phyloP scores from a whole-genome alignment of 2,113 vertebrate species.

The Albula goreensis region DNA sequence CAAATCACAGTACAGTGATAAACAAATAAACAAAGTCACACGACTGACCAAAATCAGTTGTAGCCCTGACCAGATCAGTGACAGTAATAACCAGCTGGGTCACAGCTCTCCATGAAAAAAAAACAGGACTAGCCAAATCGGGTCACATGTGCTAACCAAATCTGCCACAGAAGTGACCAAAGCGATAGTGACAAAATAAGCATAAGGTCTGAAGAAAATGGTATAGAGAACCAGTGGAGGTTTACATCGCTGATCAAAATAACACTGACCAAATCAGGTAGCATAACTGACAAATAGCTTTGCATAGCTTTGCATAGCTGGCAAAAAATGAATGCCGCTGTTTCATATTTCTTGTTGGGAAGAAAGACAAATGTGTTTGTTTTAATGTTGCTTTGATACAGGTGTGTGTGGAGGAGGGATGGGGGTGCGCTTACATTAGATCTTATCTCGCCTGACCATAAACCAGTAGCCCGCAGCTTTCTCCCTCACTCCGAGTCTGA shows the following conservation, averaged over 20 bases:
- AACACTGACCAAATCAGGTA: background rate
- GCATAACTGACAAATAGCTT: background rate
- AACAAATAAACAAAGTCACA: background rate
- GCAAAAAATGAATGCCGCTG: background rate
- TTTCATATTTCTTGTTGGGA: background rate
- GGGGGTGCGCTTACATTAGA: background rate
- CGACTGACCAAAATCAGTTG: background rate
- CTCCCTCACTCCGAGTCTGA: background rate
- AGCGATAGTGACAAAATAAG: background rate
- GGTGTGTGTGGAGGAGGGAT: background rate
- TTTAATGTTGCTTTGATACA: background rate
- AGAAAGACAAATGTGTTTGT: background rate
- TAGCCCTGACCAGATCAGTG: background rate
- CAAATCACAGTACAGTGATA: background rate
- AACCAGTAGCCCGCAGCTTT: background rate
- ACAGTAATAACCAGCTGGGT: background rate
- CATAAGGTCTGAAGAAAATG: too few relatives aligned
- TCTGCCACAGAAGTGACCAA: background rate
- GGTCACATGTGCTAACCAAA: background rate
- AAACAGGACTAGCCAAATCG: background rate
- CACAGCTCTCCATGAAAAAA: background rate
- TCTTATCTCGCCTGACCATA: background rate
- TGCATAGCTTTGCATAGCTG: background rate
- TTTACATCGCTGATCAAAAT: background rate
- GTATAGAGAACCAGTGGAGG: too few relatives aligned